These are phyloP conservation scores for Lampropteryx suffumata DNA, from an alignment of 2,888 invertebrate genomes.

Conservation along the genomic window DNA sequence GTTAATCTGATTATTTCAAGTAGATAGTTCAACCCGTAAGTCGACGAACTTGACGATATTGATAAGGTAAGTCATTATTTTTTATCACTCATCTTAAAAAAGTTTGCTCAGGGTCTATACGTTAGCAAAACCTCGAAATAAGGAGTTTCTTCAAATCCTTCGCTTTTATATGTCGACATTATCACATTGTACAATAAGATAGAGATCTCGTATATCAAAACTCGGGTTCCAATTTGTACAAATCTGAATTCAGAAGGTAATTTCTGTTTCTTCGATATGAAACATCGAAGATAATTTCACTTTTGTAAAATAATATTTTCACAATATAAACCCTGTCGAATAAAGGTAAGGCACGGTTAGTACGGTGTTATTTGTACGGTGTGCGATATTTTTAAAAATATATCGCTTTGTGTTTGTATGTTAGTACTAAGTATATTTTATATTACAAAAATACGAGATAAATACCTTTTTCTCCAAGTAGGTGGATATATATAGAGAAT, in stretches of 20 bases:
- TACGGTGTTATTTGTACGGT: too few relatives aligned
- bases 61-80: constrained; percentile 60
- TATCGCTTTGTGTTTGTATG: too few relatives aligned
- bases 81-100: constrained; percentile 64
- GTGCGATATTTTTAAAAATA: too few relatives aligned
- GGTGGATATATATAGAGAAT: too few relatives aligned
- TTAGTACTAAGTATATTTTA: too few relatives aligned
- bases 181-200: too few relatives aligned
- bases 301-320: constrained; percentile 27
- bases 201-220: too few relatives aligned
- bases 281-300: constrained; percentile 30
- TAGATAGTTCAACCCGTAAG: constrained; percentile 52
- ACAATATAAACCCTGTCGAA: constrained; percentile 19
- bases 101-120: constrained; percentile 14
- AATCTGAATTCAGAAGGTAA: constrained; percentile 13
- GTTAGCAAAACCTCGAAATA: not conserved
- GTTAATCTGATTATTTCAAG: not conserved
- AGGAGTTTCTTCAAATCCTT: too few relatives aligned
- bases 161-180: too few relatives aligned
- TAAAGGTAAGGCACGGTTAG: not conserved
- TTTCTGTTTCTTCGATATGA: constrained; percentile 22
- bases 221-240: too few relatives aligned
- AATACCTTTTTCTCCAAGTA: too few relatives aligned
- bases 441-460: too few relatives aligned
- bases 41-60: constrained; percentile 56